Percentiles rank a stretch among this genome's conserved stretches.
phyloP scores from a whole-genome alignment of 2,888 invertebrate species.

The Folsomia manolachei region DNA sequence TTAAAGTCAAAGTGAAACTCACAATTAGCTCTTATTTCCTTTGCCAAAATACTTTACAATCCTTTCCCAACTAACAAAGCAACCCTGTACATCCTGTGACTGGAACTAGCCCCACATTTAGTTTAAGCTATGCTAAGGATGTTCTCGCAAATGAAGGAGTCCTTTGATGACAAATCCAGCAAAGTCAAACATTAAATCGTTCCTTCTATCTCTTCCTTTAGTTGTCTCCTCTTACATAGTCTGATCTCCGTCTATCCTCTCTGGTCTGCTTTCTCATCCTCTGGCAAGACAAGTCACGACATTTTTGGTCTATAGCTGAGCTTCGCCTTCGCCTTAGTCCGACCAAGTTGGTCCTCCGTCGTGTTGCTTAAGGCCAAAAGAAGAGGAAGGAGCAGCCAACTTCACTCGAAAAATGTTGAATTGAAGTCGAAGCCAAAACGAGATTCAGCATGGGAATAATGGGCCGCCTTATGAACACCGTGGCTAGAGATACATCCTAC shows the following conservation, averaged over 20 bases:
- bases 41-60: too few species aligned
- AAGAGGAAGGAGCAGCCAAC: not conserved
- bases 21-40: too few species aligned
- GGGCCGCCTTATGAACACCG: not conserved
- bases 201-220: not conserved
- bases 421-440: not conserved
- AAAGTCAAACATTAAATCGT: not conserved
- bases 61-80: too few species aligned
- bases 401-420: not conserved
- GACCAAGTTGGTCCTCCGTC: not conserved
- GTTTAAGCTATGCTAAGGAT: too few species aligned
- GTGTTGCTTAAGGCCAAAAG: not conserved
- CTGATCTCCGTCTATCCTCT: not conserved
- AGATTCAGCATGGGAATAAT: not conserved
- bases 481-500: not conserved
- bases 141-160: not conserved
- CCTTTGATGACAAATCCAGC: not conserved
- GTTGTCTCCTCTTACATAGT: not conserved
- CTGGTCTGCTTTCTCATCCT: not conserved
- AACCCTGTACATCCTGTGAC: too few species aligned
- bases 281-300: too few species aligned
- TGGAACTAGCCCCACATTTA: too few species aligned
- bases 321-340: too few species aligned
- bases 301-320: too few species aligned
- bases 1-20: too few species aligned